These are phyloP conservation scores for Cecropterus lyciades DNA, from an alignment of 1,140 invertebrate genomes.

Conservation along the genomic window DNA sequence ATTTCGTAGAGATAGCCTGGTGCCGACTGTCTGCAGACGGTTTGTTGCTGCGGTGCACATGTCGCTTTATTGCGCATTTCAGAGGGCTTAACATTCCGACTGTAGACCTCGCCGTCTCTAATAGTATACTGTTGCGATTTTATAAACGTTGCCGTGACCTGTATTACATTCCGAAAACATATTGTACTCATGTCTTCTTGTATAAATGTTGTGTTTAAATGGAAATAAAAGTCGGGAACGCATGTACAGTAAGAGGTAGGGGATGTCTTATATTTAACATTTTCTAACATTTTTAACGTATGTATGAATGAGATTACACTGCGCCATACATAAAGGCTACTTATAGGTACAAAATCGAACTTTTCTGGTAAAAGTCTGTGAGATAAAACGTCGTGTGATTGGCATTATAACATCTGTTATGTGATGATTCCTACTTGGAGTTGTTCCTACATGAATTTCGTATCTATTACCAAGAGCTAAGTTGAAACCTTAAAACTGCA, in stretches of 20 bases:
- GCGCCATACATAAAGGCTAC: not conserved
- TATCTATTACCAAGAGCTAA: too few relatives aligned
- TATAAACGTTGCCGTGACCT: conserved; percentile 70
- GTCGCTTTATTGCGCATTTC: conserved; percentile 69
- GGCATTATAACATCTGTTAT: too few relatives aligned
- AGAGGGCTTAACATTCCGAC: conserved; percentile 63
- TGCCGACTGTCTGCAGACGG: conserved; percentile 37
- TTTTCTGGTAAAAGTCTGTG: too few relatives aligned
- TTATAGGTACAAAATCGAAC: too few relatives aligned
- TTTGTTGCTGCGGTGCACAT: conserved; percentile 55
- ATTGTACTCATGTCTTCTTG: conserved; percentile 43
- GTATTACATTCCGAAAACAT: conserved; percentile 67
- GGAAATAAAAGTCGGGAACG: conserved; percentile 5
- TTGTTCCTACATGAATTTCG: too few relatives aligned
- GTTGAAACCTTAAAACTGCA: too few relatives aligned
- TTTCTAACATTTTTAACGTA: too few relatives aligned
- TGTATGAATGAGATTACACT: not conserved
- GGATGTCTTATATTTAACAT: not conserved
- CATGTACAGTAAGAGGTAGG: conserved; percentile 33
- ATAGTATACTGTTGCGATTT: conserved; percentile 71
- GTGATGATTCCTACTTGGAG: too few relatives aligned
- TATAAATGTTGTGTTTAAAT: conserved; percentile 38
- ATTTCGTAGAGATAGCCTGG: conserved; percentile 31
- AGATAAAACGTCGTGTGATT: too few relatives aligned
- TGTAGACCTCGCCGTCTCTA: conserved; percentile 56